A percentile compares a stretch with the other conserved stretches of the same genome.
Evolutionary conservation across 2,888 invertebrate species (phyloP).

Genomic region (Phyllotreta striolata): DNA sequence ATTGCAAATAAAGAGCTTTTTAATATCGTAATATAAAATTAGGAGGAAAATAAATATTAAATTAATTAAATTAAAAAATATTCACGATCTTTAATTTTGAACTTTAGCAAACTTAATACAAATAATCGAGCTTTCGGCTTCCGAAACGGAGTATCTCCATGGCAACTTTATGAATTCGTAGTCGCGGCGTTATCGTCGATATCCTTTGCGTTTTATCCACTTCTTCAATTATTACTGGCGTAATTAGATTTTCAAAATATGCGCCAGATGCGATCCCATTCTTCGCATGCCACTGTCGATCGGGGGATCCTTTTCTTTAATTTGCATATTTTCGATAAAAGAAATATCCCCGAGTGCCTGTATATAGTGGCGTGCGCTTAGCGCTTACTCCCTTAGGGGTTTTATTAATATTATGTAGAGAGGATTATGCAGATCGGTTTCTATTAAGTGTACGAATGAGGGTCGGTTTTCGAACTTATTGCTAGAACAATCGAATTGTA

Average conservation of each 20-base stretch:
- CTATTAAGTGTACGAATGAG: neutral
- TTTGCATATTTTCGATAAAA: slow-evolving; percentile 21
- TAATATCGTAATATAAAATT: too few species aligned
- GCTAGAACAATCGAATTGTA: neutral
- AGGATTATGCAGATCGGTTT: slow-evolving; percentile 3
- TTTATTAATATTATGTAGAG: slow-evolving; percentile 6
- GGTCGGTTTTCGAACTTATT: neutral
- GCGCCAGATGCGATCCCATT: slow-evolving; percentile 22
- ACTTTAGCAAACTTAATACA: neutral
- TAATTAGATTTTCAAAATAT: slow-evolving; percentile 32
- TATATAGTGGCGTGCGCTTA: neutral
- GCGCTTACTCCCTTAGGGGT: neutral
- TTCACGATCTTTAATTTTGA: neutral
- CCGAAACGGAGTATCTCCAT: slow-evolving; percentile 28
- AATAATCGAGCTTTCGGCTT: neutral
- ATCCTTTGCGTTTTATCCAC: slow-evolving; percentile 23
- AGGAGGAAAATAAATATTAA: too few species aligned
- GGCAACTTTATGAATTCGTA: slow-evolving; percentile 41
- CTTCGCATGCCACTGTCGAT: slow-evolving; percentile 16
- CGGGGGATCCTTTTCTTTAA: slow-evolving; percentile 5
- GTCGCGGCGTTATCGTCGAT: slow-evolving; percentile 30
- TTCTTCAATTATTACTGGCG: slow-evolving; percentile 29
- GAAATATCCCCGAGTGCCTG: slow-evolving; percentile 2
- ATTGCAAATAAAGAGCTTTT: too few species aligned
- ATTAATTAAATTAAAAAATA: too few species aligned